Conservation (phyloP, 2,797 vertebrate genomes). For the Catamblyrhynchus diadema region DNA sequence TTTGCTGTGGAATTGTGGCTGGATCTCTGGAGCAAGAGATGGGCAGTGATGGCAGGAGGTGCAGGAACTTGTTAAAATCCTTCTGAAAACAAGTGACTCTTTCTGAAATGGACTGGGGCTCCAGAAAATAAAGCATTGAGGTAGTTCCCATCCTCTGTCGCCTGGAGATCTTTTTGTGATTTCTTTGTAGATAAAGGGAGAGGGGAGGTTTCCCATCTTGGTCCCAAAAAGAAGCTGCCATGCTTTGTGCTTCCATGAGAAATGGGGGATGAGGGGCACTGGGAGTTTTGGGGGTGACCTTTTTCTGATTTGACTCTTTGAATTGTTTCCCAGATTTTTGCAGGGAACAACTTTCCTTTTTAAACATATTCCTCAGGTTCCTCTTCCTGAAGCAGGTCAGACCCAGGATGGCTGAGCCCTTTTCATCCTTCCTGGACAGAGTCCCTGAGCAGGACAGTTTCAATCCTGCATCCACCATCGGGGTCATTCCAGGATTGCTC, state of each 20-base stretch:
- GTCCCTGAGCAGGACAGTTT: not conserved
- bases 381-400: not conserved
- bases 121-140: not conserved
- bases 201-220: not conserved
- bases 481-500: not conserved
- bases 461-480: not conserved
- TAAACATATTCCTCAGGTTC: not conserved
- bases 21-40: not conserved
- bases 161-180: not conserved
- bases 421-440: not conserved
- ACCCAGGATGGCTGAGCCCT: fast-evolving
- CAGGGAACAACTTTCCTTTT: not conserved
- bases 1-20: not conserved
- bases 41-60: not conserved
- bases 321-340: not conserved
- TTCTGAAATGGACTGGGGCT: not conserved
- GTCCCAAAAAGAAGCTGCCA: not conserved
- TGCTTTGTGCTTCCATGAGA: not conserved
- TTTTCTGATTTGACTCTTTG: not conserved
- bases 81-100: not conserved
- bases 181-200: not conserved
- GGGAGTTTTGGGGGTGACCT: not conserved
- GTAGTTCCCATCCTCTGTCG: not conserved
- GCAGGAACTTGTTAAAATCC: not conserved
- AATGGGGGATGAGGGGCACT: not conserved